Base-by-base conservation (phyloP, 2,888 invertebrate species). In the Cerceris rybyensis region DNA sequence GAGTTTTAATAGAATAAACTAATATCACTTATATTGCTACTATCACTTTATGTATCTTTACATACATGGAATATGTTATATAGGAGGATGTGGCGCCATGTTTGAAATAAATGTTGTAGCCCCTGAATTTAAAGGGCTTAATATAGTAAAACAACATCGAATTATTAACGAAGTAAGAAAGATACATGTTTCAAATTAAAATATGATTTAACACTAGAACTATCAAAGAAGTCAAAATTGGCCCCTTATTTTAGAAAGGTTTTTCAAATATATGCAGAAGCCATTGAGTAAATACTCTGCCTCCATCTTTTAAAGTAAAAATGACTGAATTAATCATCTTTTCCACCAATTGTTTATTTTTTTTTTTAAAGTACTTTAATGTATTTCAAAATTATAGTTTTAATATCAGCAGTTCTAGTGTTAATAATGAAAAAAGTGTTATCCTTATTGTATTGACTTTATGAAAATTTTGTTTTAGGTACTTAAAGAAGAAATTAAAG, bases 21-120 rank as follows among this genome's bases (percentile, higher is more conserved):
- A n/a, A n/a, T n/a, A n/a, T n/a, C n/a, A n/a, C n/a, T n/a, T n/a
- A 28, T 2, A 57, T 16, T 13, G 7, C n/a, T 59, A n/a, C 41
- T n/a, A 43, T 59, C n/a, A 59, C 2, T 66, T 52, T 11, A 28
- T 4, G 28, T 4, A 28, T 28, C 28, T 28, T 28, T 28, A 28
- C 28, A 2, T 28, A 28, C 17, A 7, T 63, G 13, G 41, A 55
- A 55, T 63, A 11, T 8, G 42, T 14, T 55, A 16, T 90, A 46
- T 80, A 94, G 97, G 97, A 72, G 96, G 97, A 63, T 96, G 97
- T 90, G 97, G 97, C 1, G 96, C 96, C 14, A 96, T 97, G 96
- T 97, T 95, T 92, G 96, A 96, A 92, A 94, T 95, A 52, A 92
- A 93, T 87, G 94, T 97, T 11, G 94, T 95, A 92, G 94, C 96